Base-by-base conservation (phyloP, 2,113 vertebrate genomes). In the Gallinago undulata region DNA sequence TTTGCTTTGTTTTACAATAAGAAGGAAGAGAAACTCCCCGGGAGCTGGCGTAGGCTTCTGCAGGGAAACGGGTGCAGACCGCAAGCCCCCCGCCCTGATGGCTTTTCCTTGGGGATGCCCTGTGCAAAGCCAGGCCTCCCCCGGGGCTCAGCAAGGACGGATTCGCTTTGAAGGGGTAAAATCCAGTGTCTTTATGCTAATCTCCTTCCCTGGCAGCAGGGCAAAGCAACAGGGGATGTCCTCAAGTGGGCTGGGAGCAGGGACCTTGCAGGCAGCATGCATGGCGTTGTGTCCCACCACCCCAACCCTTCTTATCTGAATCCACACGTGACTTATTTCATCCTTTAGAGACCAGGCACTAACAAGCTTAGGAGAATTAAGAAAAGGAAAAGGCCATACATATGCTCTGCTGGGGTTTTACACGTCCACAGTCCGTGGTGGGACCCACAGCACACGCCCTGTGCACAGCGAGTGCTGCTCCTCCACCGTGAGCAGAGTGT, bases 1-100 rank as follows among this genome's bases (percentile, higher is more conserved):
- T 96, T 94, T 60, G 1, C 43, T 79, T 56, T 57, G n/a, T 28
- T 87, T 96, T 91, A 70, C 33, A 16, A 88, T 86, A 97, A 94
- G n/a, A 63, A 92, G 94, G 95, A 97, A 97, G 87, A 74, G 94
- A 96, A 97, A 97, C 60, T 43, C 53, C 8, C 22, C 1, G 24
- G 57, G 84, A 78, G 67, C 39, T 2, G 25, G 22, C 4, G 43
- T 39, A 77, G 87, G 66, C 30, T 66, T 35, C 69, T 67, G 78
- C 51, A 28, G 74, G 63, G 84, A 69, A 45, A 55, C 19, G 18
- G 68, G 75, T 8, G 31, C 2, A 6, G 37, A 13, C 56, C 0
- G 23, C 69, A 74, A 84, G 14, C 43, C 4, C 14, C 31, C 3
- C 5, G 28, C 21, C 47, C 13, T 27, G 13, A 22, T 1, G 82